Percentiles rank a stretch among this genome's conserved stretches.
Conservation (phyloP, 2,113 vertebrate species). For the Sinocyclocheilus maitianheensis region DNA sequence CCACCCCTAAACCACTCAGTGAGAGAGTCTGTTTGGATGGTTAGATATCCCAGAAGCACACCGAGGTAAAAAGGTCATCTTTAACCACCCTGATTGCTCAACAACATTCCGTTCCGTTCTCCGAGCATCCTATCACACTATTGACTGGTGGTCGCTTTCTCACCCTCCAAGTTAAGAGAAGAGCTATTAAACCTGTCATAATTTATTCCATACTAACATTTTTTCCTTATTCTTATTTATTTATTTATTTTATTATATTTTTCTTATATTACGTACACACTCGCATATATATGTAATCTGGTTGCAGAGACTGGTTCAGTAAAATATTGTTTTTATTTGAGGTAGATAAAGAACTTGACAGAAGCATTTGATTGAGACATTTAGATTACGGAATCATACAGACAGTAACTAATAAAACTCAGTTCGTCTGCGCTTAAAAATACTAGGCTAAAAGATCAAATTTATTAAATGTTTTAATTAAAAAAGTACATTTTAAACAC, state of each 20-base stretch:
- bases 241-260: no score
- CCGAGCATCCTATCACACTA: conserved; percentile 11
- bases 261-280: not conserved
- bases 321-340: conserved; percentile 72
- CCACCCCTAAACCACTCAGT: not conserved
- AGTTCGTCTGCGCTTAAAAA: conserved; percentile 58
- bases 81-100: conserved; percentile 54
- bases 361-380: conserved; percentile 56
- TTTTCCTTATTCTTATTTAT: not conserved
- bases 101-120: conserved; percentile 64
- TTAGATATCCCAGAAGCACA: conserved; percentile 81
- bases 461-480: conserved; percentile 27
- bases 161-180: conserved; percentile 15
- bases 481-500: conserved; percentile 30
- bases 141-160: conserved; percentile 42
- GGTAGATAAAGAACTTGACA: conserved; percentile 70
- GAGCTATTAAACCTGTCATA: not conserved
- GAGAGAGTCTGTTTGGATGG: conserved; percentile 73
- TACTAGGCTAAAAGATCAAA: conserved; percentile 38
- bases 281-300: not conserved
- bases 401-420: conserved; percentile 71
- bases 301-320: conserved; percentile 4
- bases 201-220: not conserved
- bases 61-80: conserved; percentile 83
- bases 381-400: conserved; percentile 54